These are phyloP conservation scores for Uropsilus gracilis DNA, from an alignment of 2,113 vertebrate genomes.

Conservation along the genomic window DNA sequence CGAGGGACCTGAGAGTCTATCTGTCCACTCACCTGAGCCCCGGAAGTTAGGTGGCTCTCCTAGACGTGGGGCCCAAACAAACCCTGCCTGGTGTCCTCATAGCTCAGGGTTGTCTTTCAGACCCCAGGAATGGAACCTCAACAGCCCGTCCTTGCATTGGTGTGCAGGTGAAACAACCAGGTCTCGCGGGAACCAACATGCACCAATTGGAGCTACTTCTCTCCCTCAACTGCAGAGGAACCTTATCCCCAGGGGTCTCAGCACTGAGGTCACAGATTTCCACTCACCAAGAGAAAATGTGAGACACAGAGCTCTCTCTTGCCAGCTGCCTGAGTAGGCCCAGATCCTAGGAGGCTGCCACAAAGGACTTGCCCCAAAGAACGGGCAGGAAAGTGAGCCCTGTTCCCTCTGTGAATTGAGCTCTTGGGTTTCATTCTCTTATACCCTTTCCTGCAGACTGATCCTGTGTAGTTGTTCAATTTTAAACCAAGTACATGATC, in stretches of 20 bases:
- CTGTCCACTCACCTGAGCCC: not conserved
- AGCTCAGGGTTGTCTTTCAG: not conserved
- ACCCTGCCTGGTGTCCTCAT: not conserved
- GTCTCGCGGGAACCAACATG: fast-evolving
- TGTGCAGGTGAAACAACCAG: not conserved
- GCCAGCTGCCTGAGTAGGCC: no score
- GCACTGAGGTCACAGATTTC: not conserved
- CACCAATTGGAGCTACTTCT: not conserved
- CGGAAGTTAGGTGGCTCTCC: not conserved
- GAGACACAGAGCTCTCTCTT: not conserved
- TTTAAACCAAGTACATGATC: not conserved
- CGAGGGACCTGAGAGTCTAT: not conserved
- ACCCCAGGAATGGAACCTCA: not conserved
- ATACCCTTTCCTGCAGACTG: not conserved
- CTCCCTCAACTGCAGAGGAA: not conserved
- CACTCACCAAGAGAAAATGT: not conserved
- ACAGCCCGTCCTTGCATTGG: not conserved
- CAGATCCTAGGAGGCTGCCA: no score
- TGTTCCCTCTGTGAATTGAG: not conserved
- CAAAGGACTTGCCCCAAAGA: not conserved
- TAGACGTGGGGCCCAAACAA: not conserved
- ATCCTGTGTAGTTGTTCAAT: not conserved
- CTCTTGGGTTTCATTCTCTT: not conserved
- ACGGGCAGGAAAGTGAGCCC: not conserved
- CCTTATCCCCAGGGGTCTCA: not conserved